Evolutionary conservation across 2,888 invertebrate genomes (phyloP).

Genomic region (Brachypalpus laphriformis): DNA sequence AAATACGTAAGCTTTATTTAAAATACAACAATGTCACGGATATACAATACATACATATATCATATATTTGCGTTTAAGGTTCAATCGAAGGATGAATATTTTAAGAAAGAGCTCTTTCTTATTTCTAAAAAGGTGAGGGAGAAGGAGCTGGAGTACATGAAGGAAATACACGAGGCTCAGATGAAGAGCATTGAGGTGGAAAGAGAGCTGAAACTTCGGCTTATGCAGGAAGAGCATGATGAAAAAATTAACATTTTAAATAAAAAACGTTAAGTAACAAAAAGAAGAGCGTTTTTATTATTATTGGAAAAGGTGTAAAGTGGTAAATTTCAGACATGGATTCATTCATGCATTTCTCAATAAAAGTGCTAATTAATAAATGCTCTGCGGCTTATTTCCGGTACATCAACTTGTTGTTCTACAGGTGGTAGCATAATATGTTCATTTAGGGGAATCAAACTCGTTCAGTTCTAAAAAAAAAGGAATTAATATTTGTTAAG

Average conservation of each 20-base stretch:
- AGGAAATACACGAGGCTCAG: background rate
- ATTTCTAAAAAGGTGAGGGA: background rate
- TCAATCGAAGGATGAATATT: background rate
- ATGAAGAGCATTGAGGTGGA: no score
- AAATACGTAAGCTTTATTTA: background rate
- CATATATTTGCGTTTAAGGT: no score
- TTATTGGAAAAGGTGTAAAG: no score
- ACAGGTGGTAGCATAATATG: background rate
- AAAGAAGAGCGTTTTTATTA: background rate
- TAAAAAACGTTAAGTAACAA: background rate
- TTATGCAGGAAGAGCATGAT: background rate
- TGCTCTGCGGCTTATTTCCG: background rate
- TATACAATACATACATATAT: no score
- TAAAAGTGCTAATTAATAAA: background rate
- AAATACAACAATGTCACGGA: background rate
- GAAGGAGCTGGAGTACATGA: background rate
- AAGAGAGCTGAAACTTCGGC: no score
- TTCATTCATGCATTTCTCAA: background rate
- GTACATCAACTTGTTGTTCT: background rate
- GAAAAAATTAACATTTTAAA: background rate
- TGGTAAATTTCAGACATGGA: no score
- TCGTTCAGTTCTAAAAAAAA: background rate
- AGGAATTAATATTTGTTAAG: background rate
- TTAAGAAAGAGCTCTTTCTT: background rate
- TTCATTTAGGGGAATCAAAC: background rate